Conservation (phyloP, 2,797 vertebrate genomes). For the Phrynocephalus forsythii region DNA sequence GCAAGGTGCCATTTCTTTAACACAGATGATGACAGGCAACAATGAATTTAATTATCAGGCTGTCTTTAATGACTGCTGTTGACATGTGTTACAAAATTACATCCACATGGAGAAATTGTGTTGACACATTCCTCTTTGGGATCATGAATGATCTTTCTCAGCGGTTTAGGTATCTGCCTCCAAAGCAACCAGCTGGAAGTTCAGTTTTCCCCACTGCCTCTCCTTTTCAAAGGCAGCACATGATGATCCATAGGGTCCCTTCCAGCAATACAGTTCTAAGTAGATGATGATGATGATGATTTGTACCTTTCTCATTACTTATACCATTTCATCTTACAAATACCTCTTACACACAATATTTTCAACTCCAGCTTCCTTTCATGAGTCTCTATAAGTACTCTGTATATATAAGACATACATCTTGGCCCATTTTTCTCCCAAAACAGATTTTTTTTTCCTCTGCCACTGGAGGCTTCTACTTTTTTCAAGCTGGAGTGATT, state of each 20-base stretch:
- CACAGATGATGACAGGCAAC: constrained; percentile 51
- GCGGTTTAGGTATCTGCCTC: too few species aligned
- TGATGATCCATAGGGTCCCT: too few species aligned
- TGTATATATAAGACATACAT: neutral
- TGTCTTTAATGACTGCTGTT: constrained; percentile 28
- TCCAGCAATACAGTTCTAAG: too few species aligned
- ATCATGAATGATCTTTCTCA: constrained; percentile 34
- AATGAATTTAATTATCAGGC: constrained; percentile 54
- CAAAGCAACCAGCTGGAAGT: too few species aligned
- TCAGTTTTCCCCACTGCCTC: too few species aligned
- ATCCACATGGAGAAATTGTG: constrained; percentile 12
- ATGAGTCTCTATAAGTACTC: neutral
- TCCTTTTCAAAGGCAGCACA: too few species aligned
- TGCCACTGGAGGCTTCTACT: too few species aligned
- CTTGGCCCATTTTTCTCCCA: neutral
- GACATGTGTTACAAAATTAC: constrained; percentile 47
- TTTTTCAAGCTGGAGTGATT: too few species aligned
- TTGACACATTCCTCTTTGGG: constrained; percentile 52
- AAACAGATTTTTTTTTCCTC: too few species aligned
- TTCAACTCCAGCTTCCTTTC: neutral
- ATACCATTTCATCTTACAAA: constrained; percentile 22
- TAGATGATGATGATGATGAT: too few species aligned
- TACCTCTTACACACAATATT: constrained; percentile 7
- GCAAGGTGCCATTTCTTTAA: constrained; percentile 41
- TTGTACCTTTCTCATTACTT: neutral